Conservation (phyloP, 2,888 invertebrate species). For the Gymnoscelis rufifasciata region DNA sequence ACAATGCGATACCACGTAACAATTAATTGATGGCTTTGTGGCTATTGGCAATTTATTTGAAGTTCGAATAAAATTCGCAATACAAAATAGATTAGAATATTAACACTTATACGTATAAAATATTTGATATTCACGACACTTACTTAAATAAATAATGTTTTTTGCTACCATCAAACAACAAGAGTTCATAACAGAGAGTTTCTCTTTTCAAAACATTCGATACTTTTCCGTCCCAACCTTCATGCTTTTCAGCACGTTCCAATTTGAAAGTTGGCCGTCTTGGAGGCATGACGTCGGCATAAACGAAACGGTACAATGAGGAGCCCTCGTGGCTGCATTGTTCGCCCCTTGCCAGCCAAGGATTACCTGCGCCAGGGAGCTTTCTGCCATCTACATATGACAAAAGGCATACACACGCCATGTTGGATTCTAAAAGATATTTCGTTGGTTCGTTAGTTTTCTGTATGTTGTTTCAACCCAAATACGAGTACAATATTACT, state of each 20-base stretch:
- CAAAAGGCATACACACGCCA: too few species aligned
- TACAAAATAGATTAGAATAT: too few species aligned
- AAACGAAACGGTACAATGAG: constrained; percentile 21
- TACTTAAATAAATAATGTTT: too few species aligned
- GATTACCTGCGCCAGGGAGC: constrained; percentile 21
- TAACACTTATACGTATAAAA: too few species aligned
- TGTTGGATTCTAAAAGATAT: too few species aligned
- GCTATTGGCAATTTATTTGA: constrained; percentile 2
- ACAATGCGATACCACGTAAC: constrained; percentile 1
- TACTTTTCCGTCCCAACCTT: constrained; percentile 6
- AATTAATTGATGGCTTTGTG: constrained; percentile 10
- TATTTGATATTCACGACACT: too few species aligned
- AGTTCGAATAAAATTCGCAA: background rate
- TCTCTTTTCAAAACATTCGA: constrained; percentile 4
- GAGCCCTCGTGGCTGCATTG: constrained; percentile 24
- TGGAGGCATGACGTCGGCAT: constrained; percentile 21
- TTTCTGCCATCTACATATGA: constrained; percentile 3
- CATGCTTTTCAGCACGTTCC: constrained; percentile 16
- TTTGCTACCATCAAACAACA: too few species aligned
- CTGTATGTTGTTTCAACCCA: too few species aligned
- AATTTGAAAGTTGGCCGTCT: constrained; percentile 15
- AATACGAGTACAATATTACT: too few species aligned
- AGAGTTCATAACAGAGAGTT: background rate
- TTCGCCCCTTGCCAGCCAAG: constrained; percentile 27
- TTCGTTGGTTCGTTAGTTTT: background rate